Conservation (phyloP, 2,888 invertebrate species). For the Phytoseiulus persimilis region DNA sequence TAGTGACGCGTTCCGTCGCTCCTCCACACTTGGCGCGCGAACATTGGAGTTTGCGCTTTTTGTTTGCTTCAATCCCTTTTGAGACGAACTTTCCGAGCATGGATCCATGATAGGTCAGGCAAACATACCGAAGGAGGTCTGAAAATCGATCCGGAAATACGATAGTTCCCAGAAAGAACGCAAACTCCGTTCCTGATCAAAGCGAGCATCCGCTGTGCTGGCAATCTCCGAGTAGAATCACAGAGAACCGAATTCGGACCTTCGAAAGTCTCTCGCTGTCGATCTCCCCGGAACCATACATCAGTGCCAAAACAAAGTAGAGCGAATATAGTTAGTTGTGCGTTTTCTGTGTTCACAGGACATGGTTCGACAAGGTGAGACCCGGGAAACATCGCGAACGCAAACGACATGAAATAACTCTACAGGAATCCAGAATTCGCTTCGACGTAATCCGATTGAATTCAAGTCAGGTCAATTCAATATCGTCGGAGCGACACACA, state of each 20-base stretch:
- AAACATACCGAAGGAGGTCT: not conserved
- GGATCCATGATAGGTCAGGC: too few species aligned
- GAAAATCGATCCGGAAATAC: not conserved
- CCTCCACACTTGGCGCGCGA: too few species aligned
- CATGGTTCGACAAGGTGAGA: not conserved
- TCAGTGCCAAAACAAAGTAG: not conserved
- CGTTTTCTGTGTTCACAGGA: not conserved
- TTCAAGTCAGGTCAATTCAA: not conserved
- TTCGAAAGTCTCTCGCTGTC: not conserved
- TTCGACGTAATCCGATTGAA: not conserved
- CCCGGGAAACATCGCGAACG: not conserved
- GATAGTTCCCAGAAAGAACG: not conserved
- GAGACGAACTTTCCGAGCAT: too few species aligned
- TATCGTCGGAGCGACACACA: not conserved
- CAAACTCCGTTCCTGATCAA: not conserved
- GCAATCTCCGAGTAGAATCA: not conserved
- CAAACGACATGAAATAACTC: not conserved
- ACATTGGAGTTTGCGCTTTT: too few species aligned
- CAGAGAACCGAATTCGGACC: not conserved
- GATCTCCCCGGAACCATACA: not conserved
- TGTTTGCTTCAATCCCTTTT: too few species aligned
- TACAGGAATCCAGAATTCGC: not conserved
- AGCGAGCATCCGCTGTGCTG: not conserved
- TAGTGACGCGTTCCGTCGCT: too few species aligned
- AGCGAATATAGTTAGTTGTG: not conserved